Evolutionary conservation across 2,113 vertebrate species (phyloP).

Genomic region (Octodon degus): DNA sequence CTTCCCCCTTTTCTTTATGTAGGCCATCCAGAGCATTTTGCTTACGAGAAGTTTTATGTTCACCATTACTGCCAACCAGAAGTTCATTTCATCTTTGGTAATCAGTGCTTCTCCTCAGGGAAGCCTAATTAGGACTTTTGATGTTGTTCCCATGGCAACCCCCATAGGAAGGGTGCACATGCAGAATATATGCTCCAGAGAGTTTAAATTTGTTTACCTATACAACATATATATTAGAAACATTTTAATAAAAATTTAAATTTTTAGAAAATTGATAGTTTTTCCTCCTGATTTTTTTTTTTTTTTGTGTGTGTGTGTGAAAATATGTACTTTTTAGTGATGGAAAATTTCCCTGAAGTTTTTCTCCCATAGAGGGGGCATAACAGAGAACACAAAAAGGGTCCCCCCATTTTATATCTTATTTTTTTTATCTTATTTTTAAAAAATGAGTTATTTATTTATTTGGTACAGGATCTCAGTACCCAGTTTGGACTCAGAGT

Average conservation of each 20-base stretch:
- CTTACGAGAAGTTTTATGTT: conserved; percentile 29
- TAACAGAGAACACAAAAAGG: conserved; percentile 61
- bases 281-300: conserved; percentile 6
- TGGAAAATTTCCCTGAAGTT: conserved; percentile 51
- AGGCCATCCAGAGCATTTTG: not conserved
- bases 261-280: conserved; percentile 37
- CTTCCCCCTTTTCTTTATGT: not conserved
- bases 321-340: not conserved
- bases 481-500: no score
- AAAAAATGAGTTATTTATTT: no score
- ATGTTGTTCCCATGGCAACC: conserved; percentile 86
- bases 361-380: conserved; percentile 46
- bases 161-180: conserved; percentile 11
- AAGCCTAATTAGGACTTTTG: conserved; percentile 76
- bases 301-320: not conserved
- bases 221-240: conserved; percentile 43
- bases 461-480: no score
- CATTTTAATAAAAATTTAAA: not conserved
- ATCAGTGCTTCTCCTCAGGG: conserved; percentile 74
- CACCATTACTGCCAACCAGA: not conserved
- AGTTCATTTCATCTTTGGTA: conserved; percentile 40
- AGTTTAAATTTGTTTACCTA: conserved; percentile 51
- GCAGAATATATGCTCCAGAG: conserved; percentile 55
- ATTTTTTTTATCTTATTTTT: not conserved
- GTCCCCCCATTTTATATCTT: not conserved